A percentile compares a stretch with the other conserved stretches of the same genome.
phyloP scores from a whole-genome alignment of 2,113 vertebrate species.

The Tetraodon nigroviridis region DNA sequence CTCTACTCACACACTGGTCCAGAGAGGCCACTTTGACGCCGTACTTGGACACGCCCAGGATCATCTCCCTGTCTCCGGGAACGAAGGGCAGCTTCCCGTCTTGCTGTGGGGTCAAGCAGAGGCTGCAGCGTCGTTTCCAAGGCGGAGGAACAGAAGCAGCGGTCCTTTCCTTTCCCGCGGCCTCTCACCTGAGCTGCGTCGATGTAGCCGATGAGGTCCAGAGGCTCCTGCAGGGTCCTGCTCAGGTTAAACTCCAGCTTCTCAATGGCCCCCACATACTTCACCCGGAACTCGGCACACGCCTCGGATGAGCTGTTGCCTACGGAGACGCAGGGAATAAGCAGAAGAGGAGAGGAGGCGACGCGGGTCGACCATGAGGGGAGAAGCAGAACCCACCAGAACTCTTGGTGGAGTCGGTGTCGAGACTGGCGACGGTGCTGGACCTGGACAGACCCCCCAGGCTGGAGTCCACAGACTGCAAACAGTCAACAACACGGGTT shows the following conservation, averaged over 20 bases:
- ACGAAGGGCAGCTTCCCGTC: conserved; percentile 95
- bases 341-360: not conserved
- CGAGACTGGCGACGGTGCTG: conserved; percentile 96
- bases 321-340: not conserved
- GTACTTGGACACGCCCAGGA: conserved; percentile 91
- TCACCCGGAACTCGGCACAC: conserved; percentile 90
- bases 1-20: conserved; percentile 93
- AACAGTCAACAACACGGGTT: not conserved
- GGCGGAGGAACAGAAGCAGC: not conserved
- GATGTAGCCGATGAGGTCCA: conserved; percentile 95
- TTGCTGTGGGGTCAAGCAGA: conserved; percentile 81
- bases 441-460: conserved; percentile 96
- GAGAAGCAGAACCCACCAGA: conserved; percentile 74
- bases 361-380: too few relatives aligned
- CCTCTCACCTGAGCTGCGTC: conserved; percentile 89
- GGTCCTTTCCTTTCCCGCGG: not conserved
- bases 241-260: conserved; percentile 84
- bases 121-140: not conserved
- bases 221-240: conserved; percentile 83
- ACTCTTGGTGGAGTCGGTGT: conserved; percentile 96
- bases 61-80: conserved; percentile 90
- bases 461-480: conserved; percentile 95
- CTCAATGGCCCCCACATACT: conserved; percentile 92
- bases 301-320: conserved; percentile 87
- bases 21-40: conserved; percentile 91